These are phyloP conservation scores for Beris morrisii DNA, from an alignment of 2,888 invertebrate species.

Conservation along the genomic window DNA sequence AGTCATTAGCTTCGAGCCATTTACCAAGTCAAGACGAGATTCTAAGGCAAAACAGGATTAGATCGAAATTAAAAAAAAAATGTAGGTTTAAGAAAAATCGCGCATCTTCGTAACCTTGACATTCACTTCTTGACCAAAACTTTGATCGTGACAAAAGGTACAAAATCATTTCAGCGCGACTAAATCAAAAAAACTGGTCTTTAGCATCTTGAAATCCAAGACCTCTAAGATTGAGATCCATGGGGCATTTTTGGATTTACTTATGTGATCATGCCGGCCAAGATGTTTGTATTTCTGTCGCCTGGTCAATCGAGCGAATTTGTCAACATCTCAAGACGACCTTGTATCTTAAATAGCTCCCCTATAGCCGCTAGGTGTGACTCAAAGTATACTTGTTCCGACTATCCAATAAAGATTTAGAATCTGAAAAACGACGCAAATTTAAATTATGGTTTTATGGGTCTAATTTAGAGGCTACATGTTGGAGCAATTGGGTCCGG, in stretches of 20 bases:
- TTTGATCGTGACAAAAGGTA: conserved; percentile 4
- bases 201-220: no score
- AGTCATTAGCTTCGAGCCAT: no score
- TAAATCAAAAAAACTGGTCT: no score
- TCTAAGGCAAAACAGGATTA: conserved; percentile 7
- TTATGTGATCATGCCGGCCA: no score
- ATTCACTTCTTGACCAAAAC: neutral
- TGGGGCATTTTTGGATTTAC: no score
- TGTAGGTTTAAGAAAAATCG: neutral
- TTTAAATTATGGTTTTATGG: conserved; percentile 1
- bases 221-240: no score
- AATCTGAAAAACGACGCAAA: conserved; percentile 10
- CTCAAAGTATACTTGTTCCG: neutral
- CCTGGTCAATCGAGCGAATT: neutral
- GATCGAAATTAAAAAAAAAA: neutral
- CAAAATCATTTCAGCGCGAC: no score
- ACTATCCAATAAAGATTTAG: conserved; percentile 5
- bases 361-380: conserved; percentile 11
- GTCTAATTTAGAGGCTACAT: neutral
- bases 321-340: conserved; percentile 24
- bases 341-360: conserved; percentile 20
- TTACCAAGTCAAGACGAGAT: conserved; percentile 6
- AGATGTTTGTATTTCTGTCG: neutral
- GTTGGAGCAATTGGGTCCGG: conserved; percentile 18
- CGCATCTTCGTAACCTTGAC: conserved; percentile 1